Base-by-base conservation (phyloP, 2,113 vertebrate genomes). In the Hypocryptadius cinnamomeus region DNA sequence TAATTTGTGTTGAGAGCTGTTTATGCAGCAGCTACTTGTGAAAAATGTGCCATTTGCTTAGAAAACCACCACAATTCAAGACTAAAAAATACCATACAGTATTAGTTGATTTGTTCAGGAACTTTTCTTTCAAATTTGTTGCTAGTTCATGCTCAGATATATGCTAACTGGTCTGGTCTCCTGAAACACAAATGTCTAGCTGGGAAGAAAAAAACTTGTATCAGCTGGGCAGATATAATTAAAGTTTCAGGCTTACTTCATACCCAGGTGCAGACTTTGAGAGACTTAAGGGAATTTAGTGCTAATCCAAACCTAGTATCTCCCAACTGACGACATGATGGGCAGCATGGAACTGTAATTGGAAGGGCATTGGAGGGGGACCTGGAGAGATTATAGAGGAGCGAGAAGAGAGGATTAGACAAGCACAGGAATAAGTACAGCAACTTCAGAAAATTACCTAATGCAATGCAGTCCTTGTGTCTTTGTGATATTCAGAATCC, bases 291-390 rank as follows among this genome's bases (percentile, higher is more conserved):
- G 83, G 95, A 96, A 95, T 96, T 95, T 96, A 96, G 86, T 56
- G 86, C 92, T 97, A 97, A 97, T 95, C 94, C 92, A 94, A 85
- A 94, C 77, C 63, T 65, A 76, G 85, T 94, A 86, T 96, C 87
- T 94, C 87, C 95, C 90, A 92, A 53, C 70, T 11, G 89, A 93
- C 3, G 42, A 79, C 90, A 89, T 91, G 95, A 96, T 95, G 95
- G 94, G 95, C 85, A 95, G 94, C 88, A 90, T 93, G 89, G 93
- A 93, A 63, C 66, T 95, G 80, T 96, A 95, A 95, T 95, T 97
- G 95, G 92, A 96, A 94, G 96, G 73, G 96, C 95, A 96, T 95
- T 96, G 94, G 86, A 96, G 95, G 83, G 89, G 86, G 93, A 96
- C 95, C 92, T 64, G 76, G 57, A 87, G 90, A 93, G 95, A 97